Base-by-base conservation (phyloP, 1,140 invertebrate genomes). In the Grapholita molesta region DNA sequence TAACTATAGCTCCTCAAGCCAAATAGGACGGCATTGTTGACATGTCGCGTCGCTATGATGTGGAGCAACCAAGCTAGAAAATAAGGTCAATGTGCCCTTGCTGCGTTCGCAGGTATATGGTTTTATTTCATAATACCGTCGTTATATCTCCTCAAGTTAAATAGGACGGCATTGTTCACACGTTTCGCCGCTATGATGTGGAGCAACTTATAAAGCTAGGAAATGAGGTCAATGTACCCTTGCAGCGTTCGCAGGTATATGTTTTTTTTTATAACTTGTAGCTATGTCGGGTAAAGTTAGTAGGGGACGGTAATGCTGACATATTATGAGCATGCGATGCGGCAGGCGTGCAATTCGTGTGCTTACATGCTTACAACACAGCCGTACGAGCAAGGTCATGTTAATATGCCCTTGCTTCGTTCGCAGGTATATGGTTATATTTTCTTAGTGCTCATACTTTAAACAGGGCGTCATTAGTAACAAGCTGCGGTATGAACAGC, bases 81-180 rank as follows among this genome's bases (percentile, higher is more conserved):
- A 94, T 71, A 93, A 97, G 68, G 94, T 99, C 67, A 98, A 98
- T 88, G 94, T 99, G 72, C 97, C 98, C 64, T 93, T 99, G 57
- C 85, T 99, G n/a, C 88, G 98, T 76, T 96, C 96, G 69, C 96
- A 97, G 94, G 96, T 96, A 88, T 23, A 42, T 42, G 23, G 9
- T n/a, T 15, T 18, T 69, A 61, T 33, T 32, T 52, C 9, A 66
- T 35, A 61, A 25, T n/a, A n/a, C n/a, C 30, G 21, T 70, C 65
- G 15, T 30, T 30, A 4, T 35, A 1, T 35, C 1, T 0, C 0
- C 9, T 35, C 3, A 12, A 2, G 11, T 12, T n/a, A 3, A 12
- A 9, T 1, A 12, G 92, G 98, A 99, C 88, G 97, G 96, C 24
- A 93, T 99, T 3, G 95, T 99, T 48, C 97, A 98, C 84, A 97